Base-by-base conservation (phyloP, 2,113 vertebrate species). In the Corvus cornix region DNA sequence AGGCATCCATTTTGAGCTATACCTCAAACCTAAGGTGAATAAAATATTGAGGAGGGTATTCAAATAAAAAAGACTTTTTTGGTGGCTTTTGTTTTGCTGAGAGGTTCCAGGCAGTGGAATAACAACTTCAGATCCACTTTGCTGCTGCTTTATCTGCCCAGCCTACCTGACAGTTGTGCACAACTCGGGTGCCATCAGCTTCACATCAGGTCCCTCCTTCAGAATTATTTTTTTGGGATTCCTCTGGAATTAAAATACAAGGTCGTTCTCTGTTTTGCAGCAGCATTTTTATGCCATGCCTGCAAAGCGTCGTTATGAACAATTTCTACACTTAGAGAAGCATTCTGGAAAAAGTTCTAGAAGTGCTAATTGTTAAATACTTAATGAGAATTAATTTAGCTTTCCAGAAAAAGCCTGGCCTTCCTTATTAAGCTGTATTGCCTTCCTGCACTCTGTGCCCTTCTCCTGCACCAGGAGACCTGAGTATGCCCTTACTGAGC, bases 401-500 rank as follows among this genome's bases (percentile, higher is more conserved):
- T 76, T 87, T 90, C 22, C 66, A 55, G 58, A 43, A 70, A 49
- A 64, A 13, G 6, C 60, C 13, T 51, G 35, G 30, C 18, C 51
- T 53, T 46, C 35, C 16, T 60, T 33, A 46, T 48, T 44, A 49
- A 84, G 53, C 48, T 68, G 24, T 26, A 11, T 1, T 75, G 12
- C 44, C 69, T 33, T 49, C 31, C 60, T 24, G 55, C 41, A 30
- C 37, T 3, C 21, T 27, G n/a, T 1, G 2, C 21, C 62, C 19
- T 16, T 18, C 20, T 14, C 39, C 33, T 44, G 28, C 21, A 21
- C 5, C 37, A 46, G 52, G 33, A 62, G 33, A 3, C 9, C 53
- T 1, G 1, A 31, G 51, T 27, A 27, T 41, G 8, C 23, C 13
- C 1, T 39, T 69, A 4, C n/a, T 28, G 58, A n/a, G 1, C 28